Conservation (phyloP, 2,113 vertebrate genomes). For the Centropristis striata region DNA sequence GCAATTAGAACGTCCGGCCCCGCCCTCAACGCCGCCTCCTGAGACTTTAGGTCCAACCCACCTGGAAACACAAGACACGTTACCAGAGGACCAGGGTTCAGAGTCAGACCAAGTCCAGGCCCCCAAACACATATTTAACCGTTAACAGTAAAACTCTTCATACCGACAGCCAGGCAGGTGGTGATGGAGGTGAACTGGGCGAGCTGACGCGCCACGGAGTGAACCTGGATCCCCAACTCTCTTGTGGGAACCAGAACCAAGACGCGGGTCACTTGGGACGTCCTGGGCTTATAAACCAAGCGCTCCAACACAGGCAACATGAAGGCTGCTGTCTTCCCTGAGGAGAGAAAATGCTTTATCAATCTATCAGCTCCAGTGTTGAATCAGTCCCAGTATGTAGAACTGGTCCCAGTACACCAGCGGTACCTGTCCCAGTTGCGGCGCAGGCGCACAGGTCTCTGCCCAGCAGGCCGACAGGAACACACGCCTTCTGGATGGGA, state of each 20-base stretch:
- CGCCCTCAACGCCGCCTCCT: conserved; percentile 92
- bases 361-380: too few species aligned
- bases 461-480: conserved; percentile 95
- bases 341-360: not conserved
- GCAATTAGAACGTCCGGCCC: conserved; percentile 96
- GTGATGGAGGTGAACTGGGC: conserved; percentile 95
- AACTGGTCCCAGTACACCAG: not conserved
- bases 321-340: conserved; percentile 98
- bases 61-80: conserved; percentile 80
- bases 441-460: conserved; percentile 97
- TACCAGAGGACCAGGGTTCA: not conserved
- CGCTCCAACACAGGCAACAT: conserved; percentile 95
- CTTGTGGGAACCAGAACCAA: conserved; percentile 95
- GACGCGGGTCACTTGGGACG: conserved; percentile 92
- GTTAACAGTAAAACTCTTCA: conserved; percentile 47
- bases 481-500: conserved; percentile 97
- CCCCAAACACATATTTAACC: too few species aligned
- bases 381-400: not conserved
- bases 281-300: conserved; percentile 95
- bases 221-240: conserved; percentile 97
- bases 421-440: conserved; percentile 95
- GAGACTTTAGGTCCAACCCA: conserved; percentile 95
- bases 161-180: conserved; percentile 94
- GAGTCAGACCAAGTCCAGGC: not conserved
- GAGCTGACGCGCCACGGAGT: conserved; percentile 92